Base-by-base conservation (phyloP, 1,140 invertebrate species). In the Hyles euphorbiae region DNA sequence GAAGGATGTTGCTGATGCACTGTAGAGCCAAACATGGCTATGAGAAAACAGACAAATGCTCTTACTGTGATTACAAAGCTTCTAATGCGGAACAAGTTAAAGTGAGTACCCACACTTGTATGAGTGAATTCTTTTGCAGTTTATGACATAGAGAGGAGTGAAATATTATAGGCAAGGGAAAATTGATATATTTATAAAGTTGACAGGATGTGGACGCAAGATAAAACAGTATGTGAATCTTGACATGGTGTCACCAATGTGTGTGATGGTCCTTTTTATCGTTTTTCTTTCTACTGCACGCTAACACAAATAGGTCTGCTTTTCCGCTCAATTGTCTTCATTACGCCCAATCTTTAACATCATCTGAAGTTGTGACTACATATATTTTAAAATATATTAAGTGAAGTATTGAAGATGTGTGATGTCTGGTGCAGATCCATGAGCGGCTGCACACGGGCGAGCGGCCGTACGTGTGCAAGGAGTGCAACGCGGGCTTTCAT, bases 391-490 rank as follows among this genome's bases (percentile, higher is more conserved):
- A 22, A 22, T 22, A 22, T 1, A 22, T 22, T 22, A 22, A 22
- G 22, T 22, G 22, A 22, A 22, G 22, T 22, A 1, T 22, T 22
- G 22, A 33, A 40, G 10, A 36, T 12, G n/a, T 4, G 9, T 44
- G 51, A 54, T 53, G n/a, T 50, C 4, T 7, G 59, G 59, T 52
- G 1, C 51, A 87, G 81, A 83, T 85, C 34, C 84, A 87, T 50
- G 83, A 88, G 57, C 61, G 91, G 0, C 85, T 92, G 3, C 91
- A 93, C 72, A 91, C 90, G n/a, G 92, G 93, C 0, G 90, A 91
- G 54, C 92, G 92, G 68, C 93, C 93, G 0, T 94, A 92, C 67
- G 87, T 90, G 22, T 94, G 93, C 67, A 83, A 87, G 55, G 73
- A 92, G 3, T 94, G 93, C 61, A 76, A 76, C 34, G 74, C 78